Evolutionary conservation across 2,888 invertebrate species (phyloP).

Genomic region (Hymenopus coronatus): DNA sequence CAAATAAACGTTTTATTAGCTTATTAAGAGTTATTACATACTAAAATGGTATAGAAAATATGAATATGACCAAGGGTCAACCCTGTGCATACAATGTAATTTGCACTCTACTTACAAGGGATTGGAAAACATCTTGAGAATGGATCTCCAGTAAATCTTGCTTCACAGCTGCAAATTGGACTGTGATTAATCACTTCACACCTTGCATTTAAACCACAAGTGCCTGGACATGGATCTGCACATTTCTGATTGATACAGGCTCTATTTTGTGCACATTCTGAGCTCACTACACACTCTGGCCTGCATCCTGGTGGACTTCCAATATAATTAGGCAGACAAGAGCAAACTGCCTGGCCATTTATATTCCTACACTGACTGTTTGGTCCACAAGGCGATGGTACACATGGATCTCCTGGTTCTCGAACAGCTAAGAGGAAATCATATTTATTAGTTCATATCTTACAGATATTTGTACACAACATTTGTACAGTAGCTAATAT

Average conservation of each 20-base stretch:
- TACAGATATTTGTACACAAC: neutral
- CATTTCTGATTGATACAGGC: slow-evolving; percentile 59
- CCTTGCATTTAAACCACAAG: slow-evolving; percentile 55
- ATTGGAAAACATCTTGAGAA: slow-evolving; percentile 62
- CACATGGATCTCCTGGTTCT: slow-evolving; percentile 23
- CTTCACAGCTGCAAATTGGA: slow-evolving; percentile 68
- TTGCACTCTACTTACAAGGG: slow-evolving; percentile 29
- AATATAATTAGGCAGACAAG: slow-evolving; percentile 48
- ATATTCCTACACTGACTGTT: slow-evolving; percentile 48
- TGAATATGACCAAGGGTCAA: neutral
- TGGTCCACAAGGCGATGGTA: slow-evolving; percentile 70
- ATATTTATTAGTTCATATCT: neutral
- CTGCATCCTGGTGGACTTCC: slow-evolving; percentile 55
- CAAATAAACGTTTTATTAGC: too few relatives aligned
- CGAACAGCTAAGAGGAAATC: neutral
- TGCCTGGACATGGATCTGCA: slow-evolving; percentile 41
- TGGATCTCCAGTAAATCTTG: slow-evolving; percentile 75
- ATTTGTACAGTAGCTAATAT: neutral
- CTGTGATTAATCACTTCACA: slow-evolving; percentile 71
- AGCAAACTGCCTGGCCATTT: slow-evolving; percentile 45
- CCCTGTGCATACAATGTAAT: neutral
- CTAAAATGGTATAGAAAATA: neutral
- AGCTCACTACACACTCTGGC: slow-evolving; percentile 58
- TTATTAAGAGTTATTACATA: neutral
- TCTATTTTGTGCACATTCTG: slow-evolving; percentile 74